phyloP scores from a whole-genome alignment of 2,888 invertebrate species.

The Parapristionchus giblindavisi region DNA sequence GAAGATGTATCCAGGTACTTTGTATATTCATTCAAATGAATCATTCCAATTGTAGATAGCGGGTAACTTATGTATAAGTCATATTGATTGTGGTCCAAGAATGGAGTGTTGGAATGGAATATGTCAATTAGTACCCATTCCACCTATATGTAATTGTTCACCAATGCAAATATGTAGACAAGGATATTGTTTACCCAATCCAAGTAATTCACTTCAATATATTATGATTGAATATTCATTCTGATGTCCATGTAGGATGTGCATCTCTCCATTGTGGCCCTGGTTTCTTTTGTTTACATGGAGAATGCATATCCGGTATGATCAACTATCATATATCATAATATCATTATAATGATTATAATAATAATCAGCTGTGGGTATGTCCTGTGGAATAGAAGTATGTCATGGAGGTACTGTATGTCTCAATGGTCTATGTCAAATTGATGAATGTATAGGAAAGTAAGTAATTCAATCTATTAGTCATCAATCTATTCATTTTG shows the following conservation, averaged over 20 bases:
- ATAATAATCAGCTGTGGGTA: conserved; percentile 15
- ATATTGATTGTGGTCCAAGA: conserved; percentile 24
- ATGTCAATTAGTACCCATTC: neutral
- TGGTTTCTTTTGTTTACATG: conserved; percentile 33
- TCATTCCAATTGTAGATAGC: conserved; percentile 11
- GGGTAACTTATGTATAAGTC: conserved; percentile 19
- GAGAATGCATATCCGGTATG: conserved; percentile 7
- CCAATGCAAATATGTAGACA: conserved; percentile 26
- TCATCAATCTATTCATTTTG: neutral
- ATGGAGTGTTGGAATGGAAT: conserved; percentile 32
- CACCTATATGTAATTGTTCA: conserved; percentile 29
- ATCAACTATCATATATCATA: neutral
- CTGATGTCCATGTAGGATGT: neutral
- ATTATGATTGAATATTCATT: neutral
- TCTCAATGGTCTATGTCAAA: conserved; percentile 16
- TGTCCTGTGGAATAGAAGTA: conserved; percentile 8
- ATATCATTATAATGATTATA: neutral
- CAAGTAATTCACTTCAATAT: neutral
- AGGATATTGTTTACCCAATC: conserved; percentile 26
- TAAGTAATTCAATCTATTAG: neutral
- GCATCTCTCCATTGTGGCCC: conserved; percentile 18
- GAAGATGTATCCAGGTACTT: conserved; percentile 18
- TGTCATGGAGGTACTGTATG: conserved; percentile 26
- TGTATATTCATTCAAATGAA: too few relatives aligned
- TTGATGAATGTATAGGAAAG: conserved; percentile 22